Percentiles rank a stretch among this genome's conserved stretches.
These are phyloP conservation scores for Melierax canorus DNA, from an alignment of 2,113 vertebrate species.

Conservation along the genomic window DNA sequence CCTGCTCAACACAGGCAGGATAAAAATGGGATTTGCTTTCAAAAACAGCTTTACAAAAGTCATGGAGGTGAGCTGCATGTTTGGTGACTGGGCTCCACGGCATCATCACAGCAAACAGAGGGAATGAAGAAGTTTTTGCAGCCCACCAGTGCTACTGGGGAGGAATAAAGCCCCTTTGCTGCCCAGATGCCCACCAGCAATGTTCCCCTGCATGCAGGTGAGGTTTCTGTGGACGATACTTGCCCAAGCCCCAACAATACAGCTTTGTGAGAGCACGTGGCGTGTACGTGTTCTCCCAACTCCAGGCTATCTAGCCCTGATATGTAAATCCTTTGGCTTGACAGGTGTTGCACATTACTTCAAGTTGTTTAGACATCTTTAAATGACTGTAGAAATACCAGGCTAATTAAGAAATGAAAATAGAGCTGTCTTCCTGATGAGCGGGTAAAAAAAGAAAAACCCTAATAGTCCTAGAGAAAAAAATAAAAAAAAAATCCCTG, in stretches of 20 bases:
- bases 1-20: neutral
- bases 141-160: neutral
- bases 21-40: neutral
- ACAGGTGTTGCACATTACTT: neutral
- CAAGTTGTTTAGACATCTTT: neutral
- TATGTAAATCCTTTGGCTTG: neutral
- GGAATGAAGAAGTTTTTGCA: neutral
- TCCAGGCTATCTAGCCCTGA: neutral
- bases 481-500: too few species aligned
- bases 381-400: neutral
- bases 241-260: neutral
- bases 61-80: neutral
- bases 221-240: neutral
- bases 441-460: neutral
- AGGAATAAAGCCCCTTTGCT: neutral
- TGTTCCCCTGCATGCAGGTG: neutral
- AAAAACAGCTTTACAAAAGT: neutral
- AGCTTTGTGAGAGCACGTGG: neutral
- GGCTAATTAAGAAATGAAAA: neutral
- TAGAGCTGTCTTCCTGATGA: neutral
- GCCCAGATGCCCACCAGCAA: neutral
- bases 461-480: neutral
- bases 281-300: accelerated
- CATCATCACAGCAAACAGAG: accelerated
- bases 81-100: neutral